A percentile compares a stretch with the other conserved stretches of the same genome.
Conservation (phyloP, 2,888 invertebrate genomes). For the Leptopilina drosophilae region DNA sequence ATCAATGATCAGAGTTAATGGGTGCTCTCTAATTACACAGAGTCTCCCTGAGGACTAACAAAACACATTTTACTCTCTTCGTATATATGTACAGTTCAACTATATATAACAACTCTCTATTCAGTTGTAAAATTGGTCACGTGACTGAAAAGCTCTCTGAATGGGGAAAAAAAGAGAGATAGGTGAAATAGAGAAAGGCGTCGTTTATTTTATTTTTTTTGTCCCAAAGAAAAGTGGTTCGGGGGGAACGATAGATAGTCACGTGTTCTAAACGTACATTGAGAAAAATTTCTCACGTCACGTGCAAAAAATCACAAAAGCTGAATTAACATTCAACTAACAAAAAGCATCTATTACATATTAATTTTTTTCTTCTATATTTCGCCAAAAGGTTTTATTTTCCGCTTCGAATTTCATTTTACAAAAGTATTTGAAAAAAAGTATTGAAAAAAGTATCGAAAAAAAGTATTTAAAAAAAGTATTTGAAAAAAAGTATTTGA, state of each 20-base stretch:
- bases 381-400: too few species aligned
- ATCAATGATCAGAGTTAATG: constrained; percentile 8
- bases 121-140: constrained; percentile 72
- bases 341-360: not conserved
- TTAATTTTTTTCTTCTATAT: too few species aligned
- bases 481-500: too few species aligned
- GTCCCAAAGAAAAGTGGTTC: too few species aligned
- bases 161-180: constrained; percentile 47
- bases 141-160: constrained; percentile 68
- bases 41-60: constrained; percentile 43
- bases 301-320: constrained; percentile 44
- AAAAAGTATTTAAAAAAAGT: too few species aligned
- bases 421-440: too few species aligned
- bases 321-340: constrained; percentile 19
- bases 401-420: too few species aligned
- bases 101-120: constrained; percentile 57
- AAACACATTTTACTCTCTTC: constrained; percentile 53
- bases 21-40: constrained; percentile 26
- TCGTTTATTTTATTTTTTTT: constrained; percentile 8
- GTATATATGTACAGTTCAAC: not conserved
- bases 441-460: not conserved
- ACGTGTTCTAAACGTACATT: not conserved
- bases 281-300: constrained; percentile 51
- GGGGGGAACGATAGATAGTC: too few species aligned
- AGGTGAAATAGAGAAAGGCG: constrained; percentile 15